Evolutionary conservation across 2,113 vertebrate genomes (phyloP), one percentile per base, ranked within the genome.

Genomic region (Oriolus oriolus): DNA sequence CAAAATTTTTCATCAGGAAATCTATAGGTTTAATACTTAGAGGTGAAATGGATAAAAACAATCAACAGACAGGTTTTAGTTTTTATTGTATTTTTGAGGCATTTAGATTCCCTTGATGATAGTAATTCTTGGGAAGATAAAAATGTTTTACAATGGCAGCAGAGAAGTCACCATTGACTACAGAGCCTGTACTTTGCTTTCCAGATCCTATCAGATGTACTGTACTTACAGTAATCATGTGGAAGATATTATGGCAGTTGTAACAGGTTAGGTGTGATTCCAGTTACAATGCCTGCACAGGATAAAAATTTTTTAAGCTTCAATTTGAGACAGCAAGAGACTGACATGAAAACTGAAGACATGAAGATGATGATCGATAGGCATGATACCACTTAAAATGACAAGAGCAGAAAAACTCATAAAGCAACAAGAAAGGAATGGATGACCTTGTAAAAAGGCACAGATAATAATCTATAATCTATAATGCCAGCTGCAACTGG

Each of bases 301-400:
- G 94, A 97, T 95, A 96, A 94, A 89, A 93, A 54, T n/a, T 93
- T 93, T 96, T 95, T 90, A 95, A 97, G 91, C 84, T 88, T 95
- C 93, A 83, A 30, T 95, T 93, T 96, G 75, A 95, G 82, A 93
- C 87, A 93, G 82, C 70, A 86, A 65, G 75, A 77, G 35, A 53
- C 39, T 97, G 95, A 93, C 94, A 86, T 42, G 79, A 91, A 96
- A 94, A 96, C 94, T 95, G 94, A 93, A 95, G 95, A 88, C 90
- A 76, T 63, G 89, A 94, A 87, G 91, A 93, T 93, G 93, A 69
- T 73, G 93, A 97, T 96, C 9, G 35, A 96, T 94, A 93, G 85
- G 90, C 85, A 74, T 60, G 92, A 96, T 90, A 86, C 71, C 79
- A 60, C 90, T 94, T 91, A 93, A 94, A 97, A 90, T 93, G 85